Evolutionary conservation across 2,888 invertebrate species (phyloP).

Genomic region (Caenorhabditis macrosperma): DNA sequence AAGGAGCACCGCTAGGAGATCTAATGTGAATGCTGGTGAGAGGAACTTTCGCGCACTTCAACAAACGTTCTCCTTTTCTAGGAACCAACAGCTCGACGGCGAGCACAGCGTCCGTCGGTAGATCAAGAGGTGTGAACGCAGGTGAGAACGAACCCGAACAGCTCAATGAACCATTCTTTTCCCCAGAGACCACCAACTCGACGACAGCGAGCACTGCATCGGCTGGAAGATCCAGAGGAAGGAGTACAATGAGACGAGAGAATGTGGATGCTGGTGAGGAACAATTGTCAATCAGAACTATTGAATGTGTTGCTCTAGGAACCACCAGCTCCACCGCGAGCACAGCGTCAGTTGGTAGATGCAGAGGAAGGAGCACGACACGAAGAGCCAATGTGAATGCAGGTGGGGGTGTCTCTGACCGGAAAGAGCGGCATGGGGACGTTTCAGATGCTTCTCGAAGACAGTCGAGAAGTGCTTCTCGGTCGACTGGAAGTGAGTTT

Average conservation of each 20-base stretch:
- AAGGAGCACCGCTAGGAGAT: conserved; percentile 2
- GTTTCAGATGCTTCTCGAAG: conserved; percentile 18
- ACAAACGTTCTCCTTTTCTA: no score
- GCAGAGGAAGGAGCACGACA: conserved; percentile 23
- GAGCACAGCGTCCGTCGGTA: conserved; percentile 8
- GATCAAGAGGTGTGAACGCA: conserved; percentile 35
- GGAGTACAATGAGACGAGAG: neutral
- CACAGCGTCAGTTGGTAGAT: conserved; percentile 8
- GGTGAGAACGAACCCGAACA: conserved; percentile 1
- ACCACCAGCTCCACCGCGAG: no score
- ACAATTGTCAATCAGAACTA: no score
- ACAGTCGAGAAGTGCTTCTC: conserved; percentile 30
- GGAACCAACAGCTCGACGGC: no score
- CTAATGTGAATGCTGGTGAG: conserved; percentile 34
- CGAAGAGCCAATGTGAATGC: conserved; percentile 37
- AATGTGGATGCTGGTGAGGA: conserved; percentile 27
- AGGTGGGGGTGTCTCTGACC: neutral
- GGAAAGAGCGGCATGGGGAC: neutral
- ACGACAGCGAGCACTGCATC: neutral
- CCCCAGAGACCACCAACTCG: no score
- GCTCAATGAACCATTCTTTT: no score
- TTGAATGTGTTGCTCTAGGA: no score
- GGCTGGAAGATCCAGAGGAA: neutral
- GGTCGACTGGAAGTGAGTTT: no score
- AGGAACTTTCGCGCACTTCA: no score